These are phyloP conservation scores for Xiphydria camelus DNA, from an alignment of 2,888 invertebrate genomes.

Conservation along the genomic window DNA sequence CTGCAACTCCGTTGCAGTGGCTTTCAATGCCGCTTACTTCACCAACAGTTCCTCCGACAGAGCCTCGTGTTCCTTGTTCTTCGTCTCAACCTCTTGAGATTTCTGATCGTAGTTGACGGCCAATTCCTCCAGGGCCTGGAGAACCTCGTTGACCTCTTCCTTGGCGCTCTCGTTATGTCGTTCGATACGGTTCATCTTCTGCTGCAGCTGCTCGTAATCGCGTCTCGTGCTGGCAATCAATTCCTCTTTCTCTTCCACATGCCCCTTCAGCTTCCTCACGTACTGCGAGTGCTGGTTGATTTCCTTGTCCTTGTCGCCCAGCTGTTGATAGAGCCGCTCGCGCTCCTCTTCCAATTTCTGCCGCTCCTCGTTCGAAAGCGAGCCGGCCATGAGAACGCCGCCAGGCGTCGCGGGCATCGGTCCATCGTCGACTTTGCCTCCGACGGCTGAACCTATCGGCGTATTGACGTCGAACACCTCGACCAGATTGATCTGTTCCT, in stretches of 20 bases:
- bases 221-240: conserved; percentile 81
- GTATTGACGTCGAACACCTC: conserved; percentile 57
- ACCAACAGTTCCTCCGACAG: conserved; percentile 87
- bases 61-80: conserved; percentile 93
- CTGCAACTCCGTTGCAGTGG: conserved; percentile 87
- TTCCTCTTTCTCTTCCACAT: conserved; percentile 97
- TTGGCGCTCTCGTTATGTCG: conserved; percentile 98
- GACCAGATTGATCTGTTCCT: conserved; percentile 82
- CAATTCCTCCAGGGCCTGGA: conserved; percentile 97
- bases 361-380: conserved; percentile 73
- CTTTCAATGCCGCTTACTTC: conserved; percentile 80
- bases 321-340: conserved; percentile 90
- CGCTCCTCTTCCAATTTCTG: conserved; percentile 87
- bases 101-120: conserved; percentile 99
- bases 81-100: conserved; percentile 94
- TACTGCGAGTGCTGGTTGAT: conserved; percentile 97
- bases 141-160: conserved; percentile 97
- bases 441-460: conserved; percentile 42
- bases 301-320: conserved; percentile 99
- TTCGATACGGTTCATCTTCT: conserved; percentile 94
- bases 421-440: conserved; percentile 56
- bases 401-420: conserved; percentile 75
- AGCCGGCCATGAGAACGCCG: conserved; percentile 69
- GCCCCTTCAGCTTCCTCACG: conserved; percentile 96
- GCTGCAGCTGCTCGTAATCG: conserved; percentile 92